A percentile compares a stretch with the other conserved stretches of the same genome.
phyloP scores from a whole-genome alignment of 1,140 invertebrate genomes.

The Heliothis virescens region DNA sequence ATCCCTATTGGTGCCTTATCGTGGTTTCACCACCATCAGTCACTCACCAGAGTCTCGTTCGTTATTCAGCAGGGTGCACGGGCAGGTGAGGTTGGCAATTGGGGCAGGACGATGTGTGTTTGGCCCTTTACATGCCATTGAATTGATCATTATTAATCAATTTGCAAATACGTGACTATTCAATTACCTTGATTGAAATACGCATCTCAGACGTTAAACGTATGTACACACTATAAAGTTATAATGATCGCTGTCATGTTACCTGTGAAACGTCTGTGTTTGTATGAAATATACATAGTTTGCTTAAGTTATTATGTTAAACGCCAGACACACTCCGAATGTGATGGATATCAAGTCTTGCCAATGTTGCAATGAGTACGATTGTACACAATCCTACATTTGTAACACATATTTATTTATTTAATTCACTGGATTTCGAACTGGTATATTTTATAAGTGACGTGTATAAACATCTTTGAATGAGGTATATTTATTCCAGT shows the following conservation, averaged over 20 bases:
- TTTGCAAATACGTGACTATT: conserved; percentile 5
- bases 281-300: conserved; percentile 15
- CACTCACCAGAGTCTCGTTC: too few species aligned
- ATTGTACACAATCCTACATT: background rate
- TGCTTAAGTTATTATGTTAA: conserved; percentile 18
- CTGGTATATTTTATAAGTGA: too few species aligned
- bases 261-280: conserved; percentile 18
- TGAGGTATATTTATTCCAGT: too few species aligned
- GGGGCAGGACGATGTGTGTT: too few species aligned
- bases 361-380: background rate
- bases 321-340: background rate
- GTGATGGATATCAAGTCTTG: background rate
- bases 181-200: conserved; percentile 36
- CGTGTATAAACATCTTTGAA: too few species aligned
- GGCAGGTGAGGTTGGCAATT: too few species aligned
- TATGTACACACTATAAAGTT: conserved; percentile 7
- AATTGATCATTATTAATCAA: conserved; percentile 8
- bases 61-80: too few species aligned
- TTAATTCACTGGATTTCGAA: too few species aligned
- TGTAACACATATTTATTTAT: too few species aligned
- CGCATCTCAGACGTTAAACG: conserved; percentile 15
- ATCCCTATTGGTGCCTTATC: too few species aligned
- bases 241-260: conserved; percentile 1
- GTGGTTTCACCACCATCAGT: too few species aligned
- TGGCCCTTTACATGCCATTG: too few species aligned